phyloP scores from a whole-genome alignment of 2,888 invertebrate genomes.

The Pyrochroa serraticornis region DNA sequence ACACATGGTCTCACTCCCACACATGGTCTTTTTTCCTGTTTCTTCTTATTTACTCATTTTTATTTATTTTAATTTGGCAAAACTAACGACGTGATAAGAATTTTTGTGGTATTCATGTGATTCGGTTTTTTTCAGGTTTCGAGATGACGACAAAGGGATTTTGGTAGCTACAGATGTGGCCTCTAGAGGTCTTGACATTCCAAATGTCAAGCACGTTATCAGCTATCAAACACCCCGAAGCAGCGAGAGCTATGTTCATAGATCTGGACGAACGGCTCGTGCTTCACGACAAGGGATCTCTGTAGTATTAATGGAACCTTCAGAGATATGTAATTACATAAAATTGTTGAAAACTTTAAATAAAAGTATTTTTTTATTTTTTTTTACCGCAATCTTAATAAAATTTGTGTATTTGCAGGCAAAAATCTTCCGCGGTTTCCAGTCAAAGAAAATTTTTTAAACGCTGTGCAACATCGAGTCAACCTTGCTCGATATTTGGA shows the following conservation, averaged over 20 bases:
- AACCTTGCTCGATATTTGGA: constrained; percentile 82
- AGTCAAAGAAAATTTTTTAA: constrained; percentile 67
- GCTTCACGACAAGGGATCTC: constrained; percentile 89
- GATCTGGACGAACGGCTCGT: constrained; percentile 95
- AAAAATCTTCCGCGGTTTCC: constrained; percentile 87
- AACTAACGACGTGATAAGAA: too few species aligned
- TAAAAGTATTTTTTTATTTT: constrained; percentile 66
- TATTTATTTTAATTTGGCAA: too few species aligned
- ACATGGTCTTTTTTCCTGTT: too few species aligned
- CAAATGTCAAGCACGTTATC: constrained; percentile 90
- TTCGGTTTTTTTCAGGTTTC: constrained; percentile 65
- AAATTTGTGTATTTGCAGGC: constrained; percentile 60
- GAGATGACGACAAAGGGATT: constrained; percentile 72
- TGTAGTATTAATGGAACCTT: constrained; percentile 88
- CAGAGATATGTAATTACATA: constrained; percentile 78
- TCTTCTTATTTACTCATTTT: too few species aligned
- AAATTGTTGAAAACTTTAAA: constrained; percentile 84
- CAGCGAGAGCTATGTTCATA: constrained; percentile 94
- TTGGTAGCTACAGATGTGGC: constrained; percentile 97
- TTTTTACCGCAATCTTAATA: constrained; percentile 1
- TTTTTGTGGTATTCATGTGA: background rate
- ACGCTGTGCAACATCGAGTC: constrained; percentile 74
- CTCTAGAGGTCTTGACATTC: constrained; percentile 95
- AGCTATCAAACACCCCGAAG: constrained; percentile 96
- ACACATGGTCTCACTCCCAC: too few species aligned